phyloP scores from a whole-genome alignment of 2,888 invertebrate species.

The Scaptomyza flava region DNA sequence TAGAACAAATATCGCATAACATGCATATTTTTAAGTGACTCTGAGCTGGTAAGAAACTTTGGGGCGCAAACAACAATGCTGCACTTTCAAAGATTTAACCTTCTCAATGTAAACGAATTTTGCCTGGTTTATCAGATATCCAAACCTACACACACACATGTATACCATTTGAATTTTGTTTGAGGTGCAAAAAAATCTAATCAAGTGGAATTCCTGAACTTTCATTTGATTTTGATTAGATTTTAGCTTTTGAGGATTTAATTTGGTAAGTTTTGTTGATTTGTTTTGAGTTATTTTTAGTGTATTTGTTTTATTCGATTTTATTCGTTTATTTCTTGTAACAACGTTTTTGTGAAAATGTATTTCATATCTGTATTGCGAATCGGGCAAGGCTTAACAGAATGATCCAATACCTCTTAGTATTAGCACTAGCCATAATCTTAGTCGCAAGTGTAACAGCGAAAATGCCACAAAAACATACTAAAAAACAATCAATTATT shows the following conservation, averaged over 20 bases:
- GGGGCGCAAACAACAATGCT: background rate
- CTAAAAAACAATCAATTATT: background rate
- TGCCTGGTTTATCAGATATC: background rate
- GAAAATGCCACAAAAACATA: too few species aligned
- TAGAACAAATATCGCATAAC: background rate
- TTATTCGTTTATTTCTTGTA: background rate
- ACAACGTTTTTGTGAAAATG: background rate
- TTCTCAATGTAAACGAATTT: slow-evolving; percentile 6
- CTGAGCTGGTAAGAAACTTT: slow-evolving; percentile 8
- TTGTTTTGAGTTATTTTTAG: background rate
- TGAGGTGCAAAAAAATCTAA: background rate
- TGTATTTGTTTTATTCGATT: too few species aligned
- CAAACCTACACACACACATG: background rate
- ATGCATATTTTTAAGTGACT: slow-evolving; percentile 12
- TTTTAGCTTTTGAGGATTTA: background rate
- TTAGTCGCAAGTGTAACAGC: too few species aligned
- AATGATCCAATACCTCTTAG: too few species aligned
- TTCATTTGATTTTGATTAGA: background rate
- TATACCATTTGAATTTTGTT: background rate
- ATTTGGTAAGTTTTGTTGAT: background rate
- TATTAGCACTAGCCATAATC: too few species aligned
- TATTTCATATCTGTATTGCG: too few species aligned
- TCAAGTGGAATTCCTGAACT: background rate
- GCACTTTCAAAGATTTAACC: slow-evolving; percentile 3
- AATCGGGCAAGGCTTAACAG: too few species aligned